Conservation (phyloP, 2,888 invertebrate genomes). For the Zaprionus lineosus region DNA sequence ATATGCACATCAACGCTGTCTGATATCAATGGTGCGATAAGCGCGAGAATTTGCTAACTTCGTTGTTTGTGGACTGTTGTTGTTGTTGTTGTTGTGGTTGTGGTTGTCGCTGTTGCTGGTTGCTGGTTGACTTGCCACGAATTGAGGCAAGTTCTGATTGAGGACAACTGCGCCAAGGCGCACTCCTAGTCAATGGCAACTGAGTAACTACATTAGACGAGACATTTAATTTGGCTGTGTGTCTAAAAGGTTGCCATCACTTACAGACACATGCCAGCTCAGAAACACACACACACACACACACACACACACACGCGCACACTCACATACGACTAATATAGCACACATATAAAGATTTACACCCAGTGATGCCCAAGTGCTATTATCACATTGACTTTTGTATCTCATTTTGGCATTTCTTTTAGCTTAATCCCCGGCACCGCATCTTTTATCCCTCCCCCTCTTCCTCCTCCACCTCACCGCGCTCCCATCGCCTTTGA, state of each 20-base stretch:
- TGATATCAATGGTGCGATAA: conserved; percentile 59
- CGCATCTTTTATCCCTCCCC: not conserved
- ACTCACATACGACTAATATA: too few species aligned
- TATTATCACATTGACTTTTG: conserved; percentile 62
- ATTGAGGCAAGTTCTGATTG: conserved; percentile 41
- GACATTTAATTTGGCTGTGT: conserved; percentile 66
- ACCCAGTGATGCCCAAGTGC: conserved; percentile 7
- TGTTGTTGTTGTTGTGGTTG: conserved; percentile 5
- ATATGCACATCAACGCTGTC: conserved; percentile 73
- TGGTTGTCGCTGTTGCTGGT: conserved; percentile 1
- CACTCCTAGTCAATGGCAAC: conserved; percentile 9
- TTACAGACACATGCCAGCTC: conserved; percentile 49
- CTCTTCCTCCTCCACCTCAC: conserved; percentile 22
- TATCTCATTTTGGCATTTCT: conserved; percentile 31
- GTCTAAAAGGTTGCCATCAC: conserved; percentile 71
- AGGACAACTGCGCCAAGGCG: too few species aligned
- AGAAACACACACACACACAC: too few species aligned
- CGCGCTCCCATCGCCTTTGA: conserved; percentile 4
- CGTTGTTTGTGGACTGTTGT: conserved; percentile 3
- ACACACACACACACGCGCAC: conserved; percentile 2
- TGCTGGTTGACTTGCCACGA: conserved; percentile 21
- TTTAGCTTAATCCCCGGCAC: too few species aligned
- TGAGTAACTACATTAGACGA: conserved; percentile 54
- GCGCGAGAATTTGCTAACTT: conserved; percentile 56
- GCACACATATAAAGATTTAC: too few species aligned